phyloP scores from a whole-genome alignment of 2,113 vertebrate genomes.

The Brachyhypopomus gauderio region DNA sequence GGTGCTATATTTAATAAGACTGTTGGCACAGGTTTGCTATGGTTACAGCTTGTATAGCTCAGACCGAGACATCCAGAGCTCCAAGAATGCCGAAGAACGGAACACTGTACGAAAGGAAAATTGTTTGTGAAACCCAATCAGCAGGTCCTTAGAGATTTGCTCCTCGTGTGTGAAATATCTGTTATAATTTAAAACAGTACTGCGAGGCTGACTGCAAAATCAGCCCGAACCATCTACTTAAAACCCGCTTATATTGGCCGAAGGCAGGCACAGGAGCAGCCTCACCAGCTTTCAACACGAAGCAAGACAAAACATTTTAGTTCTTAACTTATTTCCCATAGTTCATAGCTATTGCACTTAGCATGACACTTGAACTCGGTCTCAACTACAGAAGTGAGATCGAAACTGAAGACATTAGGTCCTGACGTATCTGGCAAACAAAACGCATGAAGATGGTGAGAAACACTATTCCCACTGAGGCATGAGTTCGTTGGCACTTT shows the following conservation, averaged over 20 bases:
- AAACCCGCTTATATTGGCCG: background rate
- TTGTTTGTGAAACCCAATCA: slow-evolving; percentile 27
- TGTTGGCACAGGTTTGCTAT: slow-evolving; percentile 41
- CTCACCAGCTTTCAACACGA: background rate
- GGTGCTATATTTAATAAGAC: slow-evolving; percentile 46
- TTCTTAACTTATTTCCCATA: background rate
- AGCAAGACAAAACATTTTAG: background rate
- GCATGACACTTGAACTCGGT: background rate
- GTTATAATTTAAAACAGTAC: background rate
- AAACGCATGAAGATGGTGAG: slow-evolving; percentile 1
- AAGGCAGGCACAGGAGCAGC: background rate
- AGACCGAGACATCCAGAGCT: background rate
- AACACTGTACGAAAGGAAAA: slow-evolving; percentile 30
- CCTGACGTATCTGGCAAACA: background rate
- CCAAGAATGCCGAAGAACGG: background rate
- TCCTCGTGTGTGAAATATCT: background rate
- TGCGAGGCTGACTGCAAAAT: background rate
- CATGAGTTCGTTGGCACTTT: slow-evolving; percentile 11
- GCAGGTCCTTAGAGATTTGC: background rate
- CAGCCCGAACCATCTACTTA: background rate
- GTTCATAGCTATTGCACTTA: background rate
- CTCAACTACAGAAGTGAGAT: slow-evolving; percentile 27
- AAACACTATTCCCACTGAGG: background rate
- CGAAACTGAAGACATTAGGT: slow-evolving; percentile 21
- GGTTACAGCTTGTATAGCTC: slow-evolving; percentile 37